Evolutionary conservation across 2,888 invertebrate genomes (phyloP), one percentile per base, ranked within the genome.

Genomic region (Drosophila dives): DNA sequence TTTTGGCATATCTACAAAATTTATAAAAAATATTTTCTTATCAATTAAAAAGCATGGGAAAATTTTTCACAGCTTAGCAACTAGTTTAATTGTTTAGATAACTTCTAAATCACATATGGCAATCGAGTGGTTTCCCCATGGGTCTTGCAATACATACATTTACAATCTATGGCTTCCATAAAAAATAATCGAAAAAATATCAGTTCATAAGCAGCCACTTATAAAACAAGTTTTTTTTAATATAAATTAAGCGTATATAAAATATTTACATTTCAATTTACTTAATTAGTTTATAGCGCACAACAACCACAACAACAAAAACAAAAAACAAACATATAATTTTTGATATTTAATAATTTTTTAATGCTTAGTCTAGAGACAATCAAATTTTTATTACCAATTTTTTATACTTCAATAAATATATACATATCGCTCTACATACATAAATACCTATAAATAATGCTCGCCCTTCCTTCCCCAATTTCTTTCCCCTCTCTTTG

Each of bases 381-480:
- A 69, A 68, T 59, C 49, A 17, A 69, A 71, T 89, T 83, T 45
- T 82, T 70, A 86, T 77, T 83, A 83, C 40, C 50, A 12, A 73
- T 74, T 81, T 89, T 83, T 75, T 88, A 81, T 78, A 88, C 84
- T 77, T 86, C 75, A 90, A 90, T 90, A 89, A 86, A 88, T 65
- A 88, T 63, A 72, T 76, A 73, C 65, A 73, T 68, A 63, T 66
- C 70, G 61, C 78, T 45, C 45, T 77, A 70, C 66, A 77, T 72
- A 70, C 59, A 59, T 70, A 68, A 53, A 50, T 73, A 59, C 63
- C 69, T 87, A 64, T 65, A 56, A 63, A 61, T 76, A 62, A 66
- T 72, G 65, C 63, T 77, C 68, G 61, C 45, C 32, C 54, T 12
- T 42, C 15, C 17, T 45, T 17, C 15, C 34, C 2, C 54, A 23